Evolutionary conservation across 2,888 invertebrate species (phyloP).

Genomic region (Andrena marginata): DNA sequence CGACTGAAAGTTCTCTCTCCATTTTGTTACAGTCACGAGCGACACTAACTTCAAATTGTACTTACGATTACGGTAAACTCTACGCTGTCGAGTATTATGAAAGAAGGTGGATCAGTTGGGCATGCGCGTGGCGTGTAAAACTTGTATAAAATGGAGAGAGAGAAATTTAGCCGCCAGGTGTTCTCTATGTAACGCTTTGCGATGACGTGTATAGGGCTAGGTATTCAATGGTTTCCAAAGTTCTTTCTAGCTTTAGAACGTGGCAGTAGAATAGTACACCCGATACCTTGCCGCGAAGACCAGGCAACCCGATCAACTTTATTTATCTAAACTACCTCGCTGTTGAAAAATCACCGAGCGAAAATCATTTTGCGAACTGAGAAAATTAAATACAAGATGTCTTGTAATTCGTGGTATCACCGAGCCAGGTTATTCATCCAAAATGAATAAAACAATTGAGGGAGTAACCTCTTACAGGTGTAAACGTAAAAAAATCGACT

Average conservation of each 20-base stretch:
- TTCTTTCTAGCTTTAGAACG: slow-evolving; percentile 62
- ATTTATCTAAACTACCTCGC: not conserved
- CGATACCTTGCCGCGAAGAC: slow-evolving; percentile 64
- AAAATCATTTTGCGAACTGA: not conserved
- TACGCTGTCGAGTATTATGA: not conserved
- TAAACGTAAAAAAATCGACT: no score
- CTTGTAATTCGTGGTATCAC: not conserved
- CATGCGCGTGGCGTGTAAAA: not conserved
- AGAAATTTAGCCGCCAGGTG: slow-evolving; percentile 6
- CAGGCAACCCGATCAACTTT: slow-evolving; percentile 48
- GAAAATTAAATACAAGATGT: not conserved
- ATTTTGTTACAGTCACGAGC: not conserved
- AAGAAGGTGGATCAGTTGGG: not conserved
- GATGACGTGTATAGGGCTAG: slow-evolving; percentile 37
- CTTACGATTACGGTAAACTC: not conserved
- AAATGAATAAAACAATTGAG: not conserved
- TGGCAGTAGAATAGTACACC: slow-evolving; percentile 78
- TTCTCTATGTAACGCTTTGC: slow-evolving; percentile 19
- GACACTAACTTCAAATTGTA: not conserved
- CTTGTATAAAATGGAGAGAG: slow-evolving; percentile 37
- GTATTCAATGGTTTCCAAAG: slow-evolving; percentile 47
- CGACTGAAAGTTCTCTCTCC: slow-evolving; percentile 15
- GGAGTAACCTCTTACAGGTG: no score
- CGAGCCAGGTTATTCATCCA: not conserved
- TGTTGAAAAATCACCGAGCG: not conserved